phyloP scores from a whole-genome alignment of 2,113 vertebrate genomes.

The Microtus montanus region DNA sequence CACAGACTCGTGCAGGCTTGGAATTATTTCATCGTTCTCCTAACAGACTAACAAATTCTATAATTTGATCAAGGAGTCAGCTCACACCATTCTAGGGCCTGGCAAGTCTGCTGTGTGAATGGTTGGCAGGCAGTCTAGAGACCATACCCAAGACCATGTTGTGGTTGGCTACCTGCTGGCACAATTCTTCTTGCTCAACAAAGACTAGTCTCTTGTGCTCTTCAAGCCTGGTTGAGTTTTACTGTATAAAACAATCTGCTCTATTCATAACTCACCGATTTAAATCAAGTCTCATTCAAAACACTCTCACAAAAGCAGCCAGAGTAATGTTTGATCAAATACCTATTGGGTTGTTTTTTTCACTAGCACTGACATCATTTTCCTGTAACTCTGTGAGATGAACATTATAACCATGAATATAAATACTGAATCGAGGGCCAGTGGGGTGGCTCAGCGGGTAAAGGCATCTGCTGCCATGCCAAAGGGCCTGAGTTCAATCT shows the following conservation, averaged over 20 bases:
- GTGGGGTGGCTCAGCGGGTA: background rate
- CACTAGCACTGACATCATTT: background rate
- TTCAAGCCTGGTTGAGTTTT: background rate
- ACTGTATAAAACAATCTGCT: background rate
- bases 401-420: background rate
- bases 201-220: background rate
- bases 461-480: background rate
- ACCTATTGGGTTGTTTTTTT: background rate
- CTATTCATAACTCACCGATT: background rate
- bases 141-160: background rate
- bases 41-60: background rate
- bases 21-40: background rate
- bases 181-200: background rate
- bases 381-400: background rate
- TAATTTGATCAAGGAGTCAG: background rate
- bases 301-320: background rate
- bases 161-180: background rate
- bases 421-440: background rate
- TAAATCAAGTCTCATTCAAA: conserved; percentile 28
- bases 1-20: background rate
- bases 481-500: background rate
- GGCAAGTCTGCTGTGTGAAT: background rate
- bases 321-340: background rate
- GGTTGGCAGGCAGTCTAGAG: background rate
- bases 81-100: background rate